These are phyloP conservation scores for Parnassius apollo DNA, from an alignment of 2,888 invertebrate genomes.

Conservation along the genomic window DNA sequence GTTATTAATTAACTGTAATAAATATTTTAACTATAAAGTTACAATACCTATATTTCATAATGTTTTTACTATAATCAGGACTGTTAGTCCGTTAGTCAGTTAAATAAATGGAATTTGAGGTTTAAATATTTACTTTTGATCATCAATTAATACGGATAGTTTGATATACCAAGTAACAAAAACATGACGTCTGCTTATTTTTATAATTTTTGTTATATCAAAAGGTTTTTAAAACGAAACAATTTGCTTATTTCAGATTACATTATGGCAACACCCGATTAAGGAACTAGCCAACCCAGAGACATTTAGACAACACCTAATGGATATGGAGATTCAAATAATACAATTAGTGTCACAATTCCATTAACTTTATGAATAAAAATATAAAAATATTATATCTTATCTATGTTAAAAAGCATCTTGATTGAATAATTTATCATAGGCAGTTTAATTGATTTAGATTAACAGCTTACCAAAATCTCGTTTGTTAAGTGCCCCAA, in stretches of 20 bases:
- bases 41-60: no score
- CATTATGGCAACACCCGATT: background rate
- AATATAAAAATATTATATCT: constrained; percentile 8
- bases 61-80: no score
- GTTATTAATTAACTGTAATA: no score
- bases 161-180: no score
- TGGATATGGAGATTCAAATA: background rate
- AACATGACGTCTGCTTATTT: no score
- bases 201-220: no score
- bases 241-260: background rate
- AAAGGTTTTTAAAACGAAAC: no score
- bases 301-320: background rate
- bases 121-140: no score
- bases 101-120: no score
- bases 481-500: constrained; percentile 5
- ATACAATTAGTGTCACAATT: constrained; percentile 7
- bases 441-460: constrained; percentile 2
- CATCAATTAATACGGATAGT: no score
- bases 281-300: background rate
- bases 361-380: constrained; percentile 15
- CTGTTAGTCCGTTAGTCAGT: no score
- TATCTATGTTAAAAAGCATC: constrained; percentile 6
- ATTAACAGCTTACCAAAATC: constrained; percentile 2
- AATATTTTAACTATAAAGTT: no score
- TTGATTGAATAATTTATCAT: constrained; percentile 11